Evolutionary conservation across 2,113 vertebrate species (phyloP).

Genomic region (Bambusicola thoracicus): DNA sequence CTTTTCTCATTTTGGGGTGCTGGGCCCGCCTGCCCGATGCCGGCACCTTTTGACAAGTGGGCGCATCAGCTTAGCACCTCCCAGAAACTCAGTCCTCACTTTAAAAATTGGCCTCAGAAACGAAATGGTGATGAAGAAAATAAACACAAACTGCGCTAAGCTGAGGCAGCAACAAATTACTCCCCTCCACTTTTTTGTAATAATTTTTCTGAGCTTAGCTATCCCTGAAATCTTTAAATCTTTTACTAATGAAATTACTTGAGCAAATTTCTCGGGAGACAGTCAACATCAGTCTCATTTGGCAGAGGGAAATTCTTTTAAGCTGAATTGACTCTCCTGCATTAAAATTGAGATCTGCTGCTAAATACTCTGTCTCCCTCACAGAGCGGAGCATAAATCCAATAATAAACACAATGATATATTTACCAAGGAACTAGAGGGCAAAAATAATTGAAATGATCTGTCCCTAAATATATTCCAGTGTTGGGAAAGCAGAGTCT

Average conservation of each 20-base stretch:
- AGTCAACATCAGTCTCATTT: constrained; percentile 37
- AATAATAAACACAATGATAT: constrained; percentile 33
- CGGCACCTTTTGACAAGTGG: not conserved
- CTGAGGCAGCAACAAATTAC: not conserved
- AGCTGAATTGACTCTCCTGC: not conserved
- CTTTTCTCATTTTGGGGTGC: not conserved
- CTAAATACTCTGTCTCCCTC: constrained; percentile 6
- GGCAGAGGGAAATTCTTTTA: constrained; percentile 34
- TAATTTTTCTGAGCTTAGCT: not conserved
- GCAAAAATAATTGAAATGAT: not conserved
- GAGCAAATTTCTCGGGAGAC: constrained; percentile 32
- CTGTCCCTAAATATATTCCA: constrained; percentile 16
- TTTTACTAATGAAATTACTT: constrained; percentile 48
- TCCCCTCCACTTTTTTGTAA: not conserved
- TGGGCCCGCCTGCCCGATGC: not conserved
- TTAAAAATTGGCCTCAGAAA: not conserved
- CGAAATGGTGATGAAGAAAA: not conserved
- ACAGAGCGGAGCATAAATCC: constrained; percentile 2
- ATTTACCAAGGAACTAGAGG: constrained; percentile 36
- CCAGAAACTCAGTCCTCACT: not conserved
- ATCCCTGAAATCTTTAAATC: constrained; percentile 17
- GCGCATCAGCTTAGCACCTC: not conserved
- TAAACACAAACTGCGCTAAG: not conserved
- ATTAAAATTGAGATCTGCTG: constrained; percentile 31
- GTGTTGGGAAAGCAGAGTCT: not conserved